Evolutionary conservation across 2,888 invertebrate species (phyloP).

Genomic region (Aporophyla nigra): DNA sequence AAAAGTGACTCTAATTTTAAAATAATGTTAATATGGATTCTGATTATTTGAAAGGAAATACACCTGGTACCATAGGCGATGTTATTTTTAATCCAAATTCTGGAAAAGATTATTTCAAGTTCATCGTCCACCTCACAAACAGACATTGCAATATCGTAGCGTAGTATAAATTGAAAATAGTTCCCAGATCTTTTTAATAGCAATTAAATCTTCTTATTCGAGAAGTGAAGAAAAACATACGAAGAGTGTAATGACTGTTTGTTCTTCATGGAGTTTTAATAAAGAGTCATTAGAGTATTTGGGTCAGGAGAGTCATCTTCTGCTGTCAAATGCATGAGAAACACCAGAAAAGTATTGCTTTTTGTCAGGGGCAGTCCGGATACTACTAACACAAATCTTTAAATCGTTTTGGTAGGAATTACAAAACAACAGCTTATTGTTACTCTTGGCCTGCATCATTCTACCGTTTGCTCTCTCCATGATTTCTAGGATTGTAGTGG

Average conservation of each 20-base stretch:
- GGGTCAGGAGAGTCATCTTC: conserved; percentile 2
- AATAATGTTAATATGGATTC: no score
- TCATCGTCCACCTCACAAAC: conserved; percentile 13
- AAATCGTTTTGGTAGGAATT: not conserved
- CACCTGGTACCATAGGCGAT: rapidly evolving
- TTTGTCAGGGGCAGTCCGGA: not conserved
- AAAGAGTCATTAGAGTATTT: not conserved
- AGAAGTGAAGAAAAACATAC: conserved; percentile 12
- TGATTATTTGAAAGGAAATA: not conserved
- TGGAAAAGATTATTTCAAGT: not conserved
- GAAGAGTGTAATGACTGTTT: conserved; percentile 7
- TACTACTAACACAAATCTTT: not conserved
- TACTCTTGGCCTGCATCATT: no score
- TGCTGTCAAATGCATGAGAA: not conserved
- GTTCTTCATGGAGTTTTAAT: conserved; percentile 5
- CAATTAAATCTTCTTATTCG: conserved; percentile 22
- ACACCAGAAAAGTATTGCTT: not conserved
- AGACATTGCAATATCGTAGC: conserved; percentile 8
- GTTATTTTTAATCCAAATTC: conserved; percentile 12
- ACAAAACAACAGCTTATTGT: no score
- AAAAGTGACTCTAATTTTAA: not conserved
- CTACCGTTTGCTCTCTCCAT: no score
- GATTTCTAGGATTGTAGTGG: no score
- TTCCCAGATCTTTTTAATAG: conserved; percentile 22
- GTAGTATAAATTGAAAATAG: conserved; percentile 37